Percentiles rank a stretch among this genome's conserved stretches.
Evolutionary conservation across 2,797 vertebrate genomes (phyloP).

Genomic region (Leptatherina wallacei): DNA sequence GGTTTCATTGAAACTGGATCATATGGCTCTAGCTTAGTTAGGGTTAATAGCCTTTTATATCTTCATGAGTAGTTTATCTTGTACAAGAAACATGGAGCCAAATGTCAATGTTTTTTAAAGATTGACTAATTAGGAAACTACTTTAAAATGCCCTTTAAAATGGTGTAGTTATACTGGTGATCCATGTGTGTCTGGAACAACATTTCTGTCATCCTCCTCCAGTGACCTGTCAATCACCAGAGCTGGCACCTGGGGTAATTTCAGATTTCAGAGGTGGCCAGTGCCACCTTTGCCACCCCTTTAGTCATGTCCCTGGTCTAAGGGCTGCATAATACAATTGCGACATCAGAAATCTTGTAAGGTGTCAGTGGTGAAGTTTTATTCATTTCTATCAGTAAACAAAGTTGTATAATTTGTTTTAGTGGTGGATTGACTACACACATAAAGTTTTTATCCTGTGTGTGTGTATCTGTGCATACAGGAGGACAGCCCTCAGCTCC

Average conservation of each 20-base stretch:
- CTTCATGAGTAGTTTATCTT: too few species aligned
- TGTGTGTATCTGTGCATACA: conserved; percentile 33
- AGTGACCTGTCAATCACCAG: background rate
- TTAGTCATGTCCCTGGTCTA: background rate
- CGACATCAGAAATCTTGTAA: background rate
- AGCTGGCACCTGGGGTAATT: background rate
- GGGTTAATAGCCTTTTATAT: too few species aligned
- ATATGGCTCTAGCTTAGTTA: too few species aligned
- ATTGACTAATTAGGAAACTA: background rate
- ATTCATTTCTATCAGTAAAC: rapidly evolving
- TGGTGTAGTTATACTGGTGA: too few species aligned
- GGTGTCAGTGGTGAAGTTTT: background rate
- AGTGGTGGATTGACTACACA: background rate
- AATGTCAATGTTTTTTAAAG: too few species aligned
- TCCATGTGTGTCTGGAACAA: background rate
- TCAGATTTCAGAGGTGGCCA: too few species aligned
- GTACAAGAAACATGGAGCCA: too few species aligned
- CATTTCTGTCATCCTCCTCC: background rate
- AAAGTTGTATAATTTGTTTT: background rate
- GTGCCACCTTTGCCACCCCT: too few species aligned
- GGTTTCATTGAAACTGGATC: too few species aligned
- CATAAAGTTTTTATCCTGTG: background rate
- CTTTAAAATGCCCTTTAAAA: too few species aligned
- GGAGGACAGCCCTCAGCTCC: conserved; percentile 81
- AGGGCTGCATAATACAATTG: background rate